A percentile compares a stretch with the other conserved stretches of the same genome.
Conservation (phyloP, 2,888 invertebrate species). For the Lepidochrysops patricia region DNA sequence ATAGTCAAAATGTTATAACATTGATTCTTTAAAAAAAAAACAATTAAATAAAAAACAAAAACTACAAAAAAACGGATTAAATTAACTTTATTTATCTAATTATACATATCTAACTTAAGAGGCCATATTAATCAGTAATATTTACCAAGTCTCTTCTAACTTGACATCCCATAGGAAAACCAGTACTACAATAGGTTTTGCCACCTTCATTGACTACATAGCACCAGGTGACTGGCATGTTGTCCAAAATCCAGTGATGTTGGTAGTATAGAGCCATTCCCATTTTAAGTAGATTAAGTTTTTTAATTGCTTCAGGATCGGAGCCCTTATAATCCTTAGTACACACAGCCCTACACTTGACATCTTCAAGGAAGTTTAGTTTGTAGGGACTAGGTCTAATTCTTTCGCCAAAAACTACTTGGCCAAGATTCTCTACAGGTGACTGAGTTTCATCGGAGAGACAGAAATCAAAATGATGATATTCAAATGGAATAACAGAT, state of each 20-base stretch:
- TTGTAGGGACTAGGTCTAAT: conserved; percentile 95
- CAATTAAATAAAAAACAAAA: too few relatives aligned
- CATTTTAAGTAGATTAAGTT: conserved; percentile 88
- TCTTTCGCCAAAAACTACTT: conserved; percentile 99
- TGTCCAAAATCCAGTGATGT: conserved; percentile 99
- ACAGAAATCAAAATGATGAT: conserved; percentile 98
- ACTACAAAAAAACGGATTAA: too few relatives aligned
- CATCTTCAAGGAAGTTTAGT: conserved; percentile 86
- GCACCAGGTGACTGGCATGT: conserved; percentile 99
- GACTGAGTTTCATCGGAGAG: conserved; percentile 82
- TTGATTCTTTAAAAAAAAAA: too few relatives aligned
- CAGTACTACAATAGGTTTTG: conserved; percentile 91
- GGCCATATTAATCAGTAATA: too few relatives aligned
- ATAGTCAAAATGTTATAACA: too few relatives aligned
- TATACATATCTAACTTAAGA: too few relatives aligned
- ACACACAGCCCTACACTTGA: conserved; percentile 76
- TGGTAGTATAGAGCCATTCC: conserved; percentile 97
- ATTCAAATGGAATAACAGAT: conserved; percentile 98
- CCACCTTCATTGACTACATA: conserved; percentile 82
- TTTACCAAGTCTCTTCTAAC: conserved; percentile 75
- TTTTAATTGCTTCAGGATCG: conserved; percentile 77
- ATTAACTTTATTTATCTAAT: too few relatives aligned
- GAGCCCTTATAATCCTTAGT: conserved; percentile 81
- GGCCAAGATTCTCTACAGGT: conserved; percentile 97
- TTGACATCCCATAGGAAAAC: conserved; percentile 98